Conservation (phyloP, 2,888 invertebrate genomes). For the Ochropleura leucogaster region DNA sequence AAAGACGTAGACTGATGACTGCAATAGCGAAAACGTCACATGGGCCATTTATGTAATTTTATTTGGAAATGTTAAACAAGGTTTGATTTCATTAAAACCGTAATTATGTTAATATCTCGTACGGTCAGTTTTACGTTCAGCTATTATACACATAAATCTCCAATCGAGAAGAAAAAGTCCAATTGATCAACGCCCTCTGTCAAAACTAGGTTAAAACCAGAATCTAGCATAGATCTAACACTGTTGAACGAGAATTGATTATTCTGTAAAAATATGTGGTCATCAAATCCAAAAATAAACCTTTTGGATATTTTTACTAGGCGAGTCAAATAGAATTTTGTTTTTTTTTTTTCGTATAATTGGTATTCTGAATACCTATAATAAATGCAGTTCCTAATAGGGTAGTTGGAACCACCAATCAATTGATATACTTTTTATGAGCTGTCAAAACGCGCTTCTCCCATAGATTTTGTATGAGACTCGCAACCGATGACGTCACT, state of each 20-base stretch:
- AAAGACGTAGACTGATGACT: not conserved
- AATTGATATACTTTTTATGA: too few species aligned
- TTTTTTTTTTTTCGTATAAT: not conserved
- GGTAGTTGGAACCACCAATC: too few species aligned
- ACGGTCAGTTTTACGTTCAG: not conserved
- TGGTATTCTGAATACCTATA: not conserved
- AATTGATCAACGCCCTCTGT: constrained; percentile 7
- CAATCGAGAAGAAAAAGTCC: not conserved
- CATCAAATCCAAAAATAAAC: constrained; percentile 64
- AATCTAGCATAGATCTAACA: constrained; percentile 38
- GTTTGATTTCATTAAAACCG: not conserved
- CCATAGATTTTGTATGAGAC: too few species aligned
- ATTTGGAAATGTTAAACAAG: not conserved
- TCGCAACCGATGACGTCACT: too few species aligned
- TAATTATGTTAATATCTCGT: not conserved
- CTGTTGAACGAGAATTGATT: constrained; percentile 57
- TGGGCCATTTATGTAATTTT: accelerated
- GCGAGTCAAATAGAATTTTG: not conserved
- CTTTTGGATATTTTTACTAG: not conserved
- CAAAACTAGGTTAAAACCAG: constrained; percentile 29
- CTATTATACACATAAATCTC: not conserved
- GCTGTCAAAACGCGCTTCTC: too few species aligned
- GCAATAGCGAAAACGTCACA: not conserved
- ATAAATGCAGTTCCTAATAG: not conserved
- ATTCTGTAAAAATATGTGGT: constrained; percentile 78